phyloP scores from a whole-genome alignment of 2,888 invertebrate genomes.

The Strigamia maritima region DNA sequence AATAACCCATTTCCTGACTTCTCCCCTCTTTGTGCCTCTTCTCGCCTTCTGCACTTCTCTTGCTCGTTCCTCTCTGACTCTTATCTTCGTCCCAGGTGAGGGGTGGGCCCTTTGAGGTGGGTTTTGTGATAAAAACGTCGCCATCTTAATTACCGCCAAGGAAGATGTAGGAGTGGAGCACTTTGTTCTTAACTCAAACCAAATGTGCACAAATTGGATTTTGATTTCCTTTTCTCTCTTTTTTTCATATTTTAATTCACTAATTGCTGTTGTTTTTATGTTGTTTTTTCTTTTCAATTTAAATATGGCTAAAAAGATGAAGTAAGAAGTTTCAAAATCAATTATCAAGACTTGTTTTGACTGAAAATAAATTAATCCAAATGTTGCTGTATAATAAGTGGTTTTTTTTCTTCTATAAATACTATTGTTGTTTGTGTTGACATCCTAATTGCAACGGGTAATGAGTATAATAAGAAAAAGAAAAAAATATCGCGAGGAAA shows the following conservation, averaged over 20 bases:
- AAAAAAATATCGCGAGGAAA: not conserved
- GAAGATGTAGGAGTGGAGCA: constrained; percentile 24
- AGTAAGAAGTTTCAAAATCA: constrained; percentile 8
- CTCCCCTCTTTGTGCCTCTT: not conserved
- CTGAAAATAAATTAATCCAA: constrained; percentile 29
- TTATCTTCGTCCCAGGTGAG: constrained; percentile 31
- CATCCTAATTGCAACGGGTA: constrained; percentile 18
- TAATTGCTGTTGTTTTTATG: not conserved
- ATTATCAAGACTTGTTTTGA: constrained; percentile 13
- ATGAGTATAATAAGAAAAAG: constrained; percentile 3
- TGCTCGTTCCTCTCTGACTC: not conserved
- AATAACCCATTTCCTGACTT: constrained; percentile 26
- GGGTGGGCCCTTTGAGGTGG: not conserved
- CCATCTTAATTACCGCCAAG: constrained; percentile 1
- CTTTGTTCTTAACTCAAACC: constrained; percentile 27
- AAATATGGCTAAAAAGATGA: not conserved
- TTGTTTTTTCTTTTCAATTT: not conserved
- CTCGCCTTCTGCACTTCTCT: not conserved
- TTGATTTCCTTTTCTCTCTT: constrained; percentile 1
- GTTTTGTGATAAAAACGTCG: not conserved
- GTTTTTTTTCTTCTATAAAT: not conserved
- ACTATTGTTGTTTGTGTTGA: constrained; percentile 11
- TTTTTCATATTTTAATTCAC: not conserved
- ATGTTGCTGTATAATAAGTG: constrained; percentile 8
- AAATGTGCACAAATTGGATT: constrained; percentile 31